These are phyloP conservation scores for Ptilodon capucinus DNA, from an alignment of 2,888 invertebrate species.

Conservation along the genomic window DNA sequence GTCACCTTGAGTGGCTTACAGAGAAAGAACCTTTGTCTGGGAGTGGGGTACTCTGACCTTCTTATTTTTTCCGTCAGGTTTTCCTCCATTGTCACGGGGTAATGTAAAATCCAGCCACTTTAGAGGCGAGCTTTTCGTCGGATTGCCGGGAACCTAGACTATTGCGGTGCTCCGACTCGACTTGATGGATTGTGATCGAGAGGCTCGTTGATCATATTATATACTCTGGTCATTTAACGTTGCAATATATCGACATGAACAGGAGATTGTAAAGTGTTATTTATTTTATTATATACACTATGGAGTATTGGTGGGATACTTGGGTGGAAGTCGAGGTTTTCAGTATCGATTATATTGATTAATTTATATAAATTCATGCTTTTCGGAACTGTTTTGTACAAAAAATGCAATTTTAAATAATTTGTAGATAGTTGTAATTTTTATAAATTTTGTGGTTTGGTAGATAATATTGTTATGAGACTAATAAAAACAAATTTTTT, in stretches of 20 bases:
- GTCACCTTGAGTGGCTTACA: constrained; percentile 80
- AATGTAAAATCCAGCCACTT: constrained; percentile 69
- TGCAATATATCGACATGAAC: constrained; percentile 50
- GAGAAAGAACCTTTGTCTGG: constrained; percentile 76
- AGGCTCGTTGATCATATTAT: constrained; percentile 70
- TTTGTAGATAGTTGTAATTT: too few species aligned
- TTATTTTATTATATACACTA: constrained; percentile 29
- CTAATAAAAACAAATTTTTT: too few species aligned
- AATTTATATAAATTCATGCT: too few species aligned
- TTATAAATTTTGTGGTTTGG: too few species aligned
- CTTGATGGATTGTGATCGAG: constrained; percentile 78
- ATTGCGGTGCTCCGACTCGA: constrained; percentile 44
- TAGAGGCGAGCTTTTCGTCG: constrained; percentile 57
- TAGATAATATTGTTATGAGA: too few species aligned
- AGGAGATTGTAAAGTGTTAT: constrained; percentile 45
- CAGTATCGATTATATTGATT: too few species aligned
- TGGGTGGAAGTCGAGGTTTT: too few species aligned
- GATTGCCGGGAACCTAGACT: constrained; percentile 57
- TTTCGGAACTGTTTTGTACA: too few species aligned
- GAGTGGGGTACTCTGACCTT: constrained; percentile 68
- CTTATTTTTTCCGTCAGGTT: constrained; percentile 74
- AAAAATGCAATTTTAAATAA: too few species aligned
- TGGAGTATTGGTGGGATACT: too few species aligned
- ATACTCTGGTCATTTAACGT: constrained; percentile 67
- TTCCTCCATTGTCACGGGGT: constrained; percentile 65